Conservation (phyloP, 1,140 invertebrate genomes). For the Doryteuthis pealeii region DNA sequence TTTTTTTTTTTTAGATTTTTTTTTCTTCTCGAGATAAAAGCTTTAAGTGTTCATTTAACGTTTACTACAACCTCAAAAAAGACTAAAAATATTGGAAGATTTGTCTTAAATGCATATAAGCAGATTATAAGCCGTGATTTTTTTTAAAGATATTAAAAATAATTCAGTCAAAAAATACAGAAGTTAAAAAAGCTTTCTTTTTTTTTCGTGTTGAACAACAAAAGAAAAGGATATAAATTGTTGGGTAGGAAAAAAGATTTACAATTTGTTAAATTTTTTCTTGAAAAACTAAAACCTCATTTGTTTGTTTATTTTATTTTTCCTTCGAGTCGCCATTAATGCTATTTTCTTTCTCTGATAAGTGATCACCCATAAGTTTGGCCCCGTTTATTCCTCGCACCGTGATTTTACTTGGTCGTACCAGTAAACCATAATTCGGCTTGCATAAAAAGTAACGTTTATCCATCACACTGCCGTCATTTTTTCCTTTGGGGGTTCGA, state of each 20-base stretch:
- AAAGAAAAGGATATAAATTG: neutral
- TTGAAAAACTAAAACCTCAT: neutral
- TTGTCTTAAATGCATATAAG: too few species aligned
- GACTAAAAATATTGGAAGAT: too few species aligned
- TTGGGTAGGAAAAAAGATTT: neutral
- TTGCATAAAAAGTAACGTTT: slow-evolving; percentile 63
- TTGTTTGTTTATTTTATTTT: neutral
- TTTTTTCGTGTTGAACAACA: neutral
- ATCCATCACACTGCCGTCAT: slow-evolving; percentile 63
- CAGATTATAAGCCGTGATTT: too few species aligned
- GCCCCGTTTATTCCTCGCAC: slow-evolving; percentile 65
- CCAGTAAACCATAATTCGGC: slow-evolving; percentile 62
- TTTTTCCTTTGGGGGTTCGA: slow-evolving; percentile 60
- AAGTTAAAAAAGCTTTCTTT: too few species aligned
- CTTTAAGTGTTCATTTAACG: too few species aligned
- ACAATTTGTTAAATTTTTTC: neutral
- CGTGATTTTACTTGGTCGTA: slow-evolving; percentile 63
- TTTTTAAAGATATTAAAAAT: neutral
- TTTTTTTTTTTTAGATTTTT: too few species aligned
- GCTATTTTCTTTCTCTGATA: slow-evolving; percentile 14
- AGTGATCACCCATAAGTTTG: slow-evolving; percentile 57
- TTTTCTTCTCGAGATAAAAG: too few species aligned
- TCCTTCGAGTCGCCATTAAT: slow-evolving; percentile 21
- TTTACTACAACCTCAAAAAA: too few species aligned
- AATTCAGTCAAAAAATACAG: neutral